Base-by-base conservation (phyloP, 2,888 invertebrate species). In the Onchidella celtica region DNA sequence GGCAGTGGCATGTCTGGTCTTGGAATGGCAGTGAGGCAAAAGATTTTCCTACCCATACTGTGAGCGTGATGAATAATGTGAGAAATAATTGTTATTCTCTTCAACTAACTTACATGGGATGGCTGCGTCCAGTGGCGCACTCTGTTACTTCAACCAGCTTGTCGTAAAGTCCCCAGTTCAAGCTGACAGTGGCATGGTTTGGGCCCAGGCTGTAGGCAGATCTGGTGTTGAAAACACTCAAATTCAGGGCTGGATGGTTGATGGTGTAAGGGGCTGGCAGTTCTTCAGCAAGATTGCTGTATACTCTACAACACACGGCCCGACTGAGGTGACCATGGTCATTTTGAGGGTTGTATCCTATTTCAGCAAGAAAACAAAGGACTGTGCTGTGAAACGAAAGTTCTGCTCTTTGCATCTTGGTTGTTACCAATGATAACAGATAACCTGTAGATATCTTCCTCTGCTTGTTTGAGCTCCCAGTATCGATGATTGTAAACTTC, bases 241-340 rank as follows among this genome's bases (percentile, higher is more conserved):
- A 69, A 36, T 14, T 38, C 24, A 81, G 76, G 34, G 36, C 32
- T 0, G 91, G 90, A 73, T 90, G 90, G 82, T 90, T 88, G 3
- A 89, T 86, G 4, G 76, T 73, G 84, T 88, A 90, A 0, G 86
- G 85, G 0, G 74, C 24, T 0, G 90, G 90, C 17, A 92, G 84
- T 21, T 85, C 81, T 6, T 87, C 85, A 14, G 81, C 73, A 1
- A 91, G 68, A 0, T 86, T 79, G 24, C 88, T 88, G 59, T 91
- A 89, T 17, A 92, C 84, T 14, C 92, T 88, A 73, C 92, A 92
- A 83, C 92, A 92, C 6, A 88, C 77, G 4, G 92, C 90, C 32
- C 92, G 86, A 4, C 87, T 84, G 40, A 91, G 80, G 80, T 92
- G 90, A 27, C 92, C 91, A 81, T 91, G 91, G 76, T 92, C 89